Evolutionary conservation across 1,140 invertebrate genomes (phyloP), one percentile per base, ranked within the genome.

Genomic region (Xylocopa sonorina): DNA sequence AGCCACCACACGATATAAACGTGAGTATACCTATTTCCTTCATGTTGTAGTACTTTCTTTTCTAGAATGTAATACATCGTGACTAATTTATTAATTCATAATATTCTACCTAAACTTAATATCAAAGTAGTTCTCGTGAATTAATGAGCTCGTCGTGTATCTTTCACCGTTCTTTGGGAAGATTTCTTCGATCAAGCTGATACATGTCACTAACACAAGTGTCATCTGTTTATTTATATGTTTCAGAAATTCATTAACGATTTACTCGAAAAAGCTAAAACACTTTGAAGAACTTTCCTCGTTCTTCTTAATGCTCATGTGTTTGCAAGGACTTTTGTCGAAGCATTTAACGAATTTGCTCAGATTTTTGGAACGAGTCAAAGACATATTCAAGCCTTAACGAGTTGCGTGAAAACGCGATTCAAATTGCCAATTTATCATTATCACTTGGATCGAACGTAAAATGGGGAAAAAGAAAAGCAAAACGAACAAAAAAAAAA

Each of bases 241-340:
- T 95, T 95, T 82, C 94, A 97, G 96, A 97, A 97, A 95, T 98
- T 98, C 92, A 97, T 97, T 88, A 96, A 96, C 90, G 97, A 98
- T 93, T 94, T 98, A 84, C 93, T 98, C 91, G 96, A 97, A 92
- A 96, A 96, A 92, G 97, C 97, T 90, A 97, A 97, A 94, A 97
- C 97, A 89, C 95, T 98, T 88, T 96, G 94, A 95, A 92, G 82
- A 78, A 78, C 81, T 76, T 72, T n/a, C 12, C 10, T 12, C 3
- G 67, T 71, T 78, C 75, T 78, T 71, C n/a, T 72, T 60, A 50
- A 62, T 29, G 67, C 29, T 80, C 21, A 63, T 0, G 55, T 79
- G 68, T 78, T 71, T 64, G 43, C 69, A 63, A 72, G 69, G 57
- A 80, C 62, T 69, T 58, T 62, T 68, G n/a, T 67, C 66, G 58